These are phyloP conservation scores for Bilobella aurantiaca DNA, from an alignment of 1,140 invertebrate species.

Conservation along the genomic window DNA sequence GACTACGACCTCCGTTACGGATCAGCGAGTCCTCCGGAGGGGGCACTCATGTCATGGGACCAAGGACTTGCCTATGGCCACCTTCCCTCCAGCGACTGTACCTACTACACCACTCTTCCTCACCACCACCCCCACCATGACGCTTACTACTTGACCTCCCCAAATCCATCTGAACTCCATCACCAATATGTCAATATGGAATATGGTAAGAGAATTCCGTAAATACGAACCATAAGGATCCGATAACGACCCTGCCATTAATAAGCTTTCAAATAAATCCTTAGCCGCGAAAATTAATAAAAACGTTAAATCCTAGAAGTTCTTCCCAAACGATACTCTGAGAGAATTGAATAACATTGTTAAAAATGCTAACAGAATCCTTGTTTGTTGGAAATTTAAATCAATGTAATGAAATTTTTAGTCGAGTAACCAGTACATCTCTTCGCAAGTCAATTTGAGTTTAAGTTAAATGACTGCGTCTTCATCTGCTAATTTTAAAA, in stretches of 20 bases:
- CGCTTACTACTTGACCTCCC: slow-evolving; percentile 21
- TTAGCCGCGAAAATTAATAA: not conserved
- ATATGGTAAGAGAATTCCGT: slow-evolving; percentile 29
- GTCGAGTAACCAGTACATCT: no score
- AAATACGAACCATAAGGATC: no score
- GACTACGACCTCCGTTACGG: not conserved
- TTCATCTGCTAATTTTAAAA: no score
- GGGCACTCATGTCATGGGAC: not conserved
- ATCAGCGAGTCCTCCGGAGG: not conserved
- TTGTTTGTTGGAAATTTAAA: no score
- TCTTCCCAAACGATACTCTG: no score
- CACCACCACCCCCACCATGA: slow-evolving; percentile 2
- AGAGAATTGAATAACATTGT: no score
- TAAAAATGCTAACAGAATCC: no score
- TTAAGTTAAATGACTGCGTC: no score
- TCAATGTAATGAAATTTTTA: no score
- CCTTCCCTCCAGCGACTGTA: slow-evolving; percentile 20
- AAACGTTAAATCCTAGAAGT: no score
- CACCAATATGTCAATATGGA: slow-evolving; percentile 24
- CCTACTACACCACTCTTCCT: slow-evolving; percentile 25
- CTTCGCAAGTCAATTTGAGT: no score
- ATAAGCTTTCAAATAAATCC: not conserved
- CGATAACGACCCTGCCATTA: not conserved
- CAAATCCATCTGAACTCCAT: not conserved
- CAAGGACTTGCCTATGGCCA: not conserved